Evolutionary conservation across 2,797 vertebrate genomes (phyloP), one percentile per base, ranked within the genome.

Genomic region (Urocyon cinereoargenteus): DNA sequence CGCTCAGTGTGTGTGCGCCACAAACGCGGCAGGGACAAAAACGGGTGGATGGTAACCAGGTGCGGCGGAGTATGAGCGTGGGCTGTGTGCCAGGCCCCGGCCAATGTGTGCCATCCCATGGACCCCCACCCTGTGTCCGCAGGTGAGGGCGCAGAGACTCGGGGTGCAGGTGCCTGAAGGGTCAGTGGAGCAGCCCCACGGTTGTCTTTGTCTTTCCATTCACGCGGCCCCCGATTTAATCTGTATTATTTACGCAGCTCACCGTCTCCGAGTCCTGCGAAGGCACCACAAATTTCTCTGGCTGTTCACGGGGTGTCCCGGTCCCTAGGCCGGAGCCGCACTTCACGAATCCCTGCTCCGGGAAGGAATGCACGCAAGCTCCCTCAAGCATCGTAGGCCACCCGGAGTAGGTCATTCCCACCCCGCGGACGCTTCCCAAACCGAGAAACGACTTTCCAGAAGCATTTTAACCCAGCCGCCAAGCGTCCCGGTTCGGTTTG

Each of bases 121-220:
- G 0, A 2, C n/a, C 24, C 7, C 15, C 21, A 0, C 6, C 5
- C 19, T 0, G 0, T 2, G 9, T 40, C 61, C 4, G 0, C 10
- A 5, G 34, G 13, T 5, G 4, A 59, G 40, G 21, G 36, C 2
- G 19, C 2, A 1, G 34, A 24, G 34, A 13, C 68, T 11, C 68
- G 2, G 68, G 19, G 73, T 3, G 45, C 15, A 10, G 45, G 21
- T 11, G 15, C 9, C 21, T 6, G 13, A 1, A 73, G n/a, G 26
- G 15, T 57, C 34, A 4, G 4, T 3, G 2, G 4, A 49, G 19
- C 1, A 21, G 18, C 12, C 7, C 9, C 6, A 0, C 1, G 0
- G 3, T 1, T 7, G 19, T 22, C 3, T 34, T 11, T 1, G 6
- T 1, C 2, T 57, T 59, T 64, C 10, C 36, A 12, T 24, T 7